These are phyloP conservation scores for Camponotus floridanus DNA, from an alignment of 1,140 invertebrate species.

Conservation along the genomic window DNA sequence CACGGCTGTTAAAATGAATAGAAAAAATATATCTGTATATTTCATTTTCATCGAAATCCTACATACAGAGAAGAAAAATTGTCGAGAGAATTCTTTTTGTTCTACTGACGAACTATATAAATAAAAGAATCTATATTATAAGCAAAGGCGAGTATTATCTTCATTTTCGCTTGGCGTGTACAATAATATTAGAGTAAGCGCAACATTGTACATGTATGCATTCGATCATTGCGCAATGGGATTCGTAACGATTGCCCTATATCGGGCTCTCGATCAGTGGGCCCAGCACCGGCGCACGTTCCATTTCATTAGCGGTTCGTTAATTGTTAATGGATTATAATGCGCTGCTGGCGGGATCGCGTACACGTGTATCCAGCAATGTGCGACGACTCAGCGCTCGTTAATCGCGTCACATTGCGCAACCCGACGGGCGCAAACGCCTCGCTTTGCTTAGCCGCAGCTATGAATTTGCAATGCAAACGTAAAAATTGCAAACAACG, in stretches of 20 bases:
- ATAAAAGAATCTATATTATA: background rate
- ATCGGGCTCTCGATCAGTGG: slow-evolving; percentile 18
- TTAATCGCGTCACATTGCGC: slow-evolving; percentile 69
- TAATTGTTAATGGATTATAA: slow-evolving; percentile 75
- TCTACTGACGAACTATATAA: background rate
- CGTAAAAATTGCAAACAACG: slow-evolving; percentile 52
- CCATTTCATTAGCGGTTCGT: slow-evolving; percentile 73
- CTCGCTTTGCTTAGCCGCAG: slow-evolving; percentile 21
- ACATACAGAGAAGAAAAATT: background rate
- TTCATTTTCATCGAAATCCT: background rate
- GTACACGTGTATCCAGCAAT: slow-evolving; percentile 13
- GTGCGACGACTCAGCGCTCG: slow-evolving; percentile 17
- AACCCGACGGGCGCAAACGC: slow-evolving; percentile 40
- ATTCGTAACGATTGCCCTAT: slow-evolving; percentile 56
- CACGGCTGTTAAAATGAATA: background rate
- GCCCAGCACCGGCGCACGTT: slow-evolving; percentile 22
- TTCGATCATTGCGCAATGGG: slow-evolving; percentile 39
- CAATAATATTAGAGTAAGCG: background rate
- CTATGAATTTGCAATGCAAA: slow-evolving; percentile 55
- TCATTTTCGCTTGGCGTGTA: slow-evolving; percentile 15
- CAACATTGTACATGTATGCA: background rate
- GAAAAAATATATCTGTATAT: background rate
- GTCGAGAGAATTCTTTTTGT: background rate
- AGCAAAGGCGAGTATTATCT: background rate
- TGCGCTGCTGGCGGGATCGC: slow-evolving; percentile 8